These are phyloP conservation scores for Polia nebulosa DNA, from an alignment of 2,888 invertebrate species.

Conservation along the genomic window DNA sequence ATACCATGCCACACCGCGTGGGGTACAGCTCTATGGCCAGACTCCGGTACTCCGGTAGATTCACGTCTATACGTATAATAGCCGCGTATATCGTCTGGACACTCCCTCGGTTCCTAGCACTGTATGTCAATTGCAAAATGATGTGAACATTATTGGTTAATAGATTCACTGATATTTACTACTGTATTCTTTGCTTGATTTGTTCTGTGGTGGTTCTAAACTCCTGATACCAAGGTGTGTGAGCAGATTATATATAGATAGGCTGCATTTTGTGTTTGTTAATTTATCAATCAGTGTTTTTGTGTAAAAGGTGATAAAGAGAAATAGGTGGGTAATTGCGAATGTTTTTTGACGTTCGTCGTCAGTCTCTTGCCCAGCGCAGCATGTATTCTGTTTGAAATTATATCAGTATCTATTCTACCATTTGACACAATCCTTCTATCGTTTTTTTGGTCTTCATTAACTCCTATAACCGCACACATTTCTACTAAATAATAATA, in stretches of 20 bases:
- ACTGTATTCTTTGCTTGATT: neutral
- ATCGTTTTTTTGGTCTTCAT: no score
- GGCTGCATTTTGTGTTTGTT: neutral
- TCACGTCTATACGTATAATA: conserved; percentile 11
- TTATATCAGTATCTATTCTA: no score
- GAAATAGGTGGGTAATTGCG: no score
- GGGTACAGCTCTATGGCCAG: conserved; percentile 33
- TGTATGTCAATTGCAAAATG: conserved; percentile 44
- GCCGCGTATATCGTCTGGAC: conserved; percentile 31
- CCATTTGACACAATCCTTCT: no score
- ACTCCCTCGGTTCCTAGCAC: conserved; percentile 22
- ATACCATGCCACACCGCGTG: neutral
- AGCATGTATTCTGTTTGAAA: no score
- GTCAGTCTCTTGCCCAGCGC: no score
- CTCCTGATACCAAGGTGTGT: neutral
- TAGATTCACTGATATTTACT: neutral
- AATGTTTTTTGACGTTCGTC: no score
- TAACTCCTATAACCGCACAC: no score
- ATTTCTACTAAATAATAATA: no score
- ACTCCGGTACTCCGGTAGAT: conserved; percentile 39
- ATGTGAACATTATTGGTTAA: conserved; percentile 21
- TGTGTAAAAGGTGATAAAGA: no score
- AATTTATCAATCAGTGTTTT: neutral
- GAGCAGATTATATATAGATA: neutral
- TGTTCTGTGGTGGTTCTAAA: neutral